phyloP scores from a whole-genome alignment of 2,888 invertebrate genomes.

The Rotaria socialis region DNA sequence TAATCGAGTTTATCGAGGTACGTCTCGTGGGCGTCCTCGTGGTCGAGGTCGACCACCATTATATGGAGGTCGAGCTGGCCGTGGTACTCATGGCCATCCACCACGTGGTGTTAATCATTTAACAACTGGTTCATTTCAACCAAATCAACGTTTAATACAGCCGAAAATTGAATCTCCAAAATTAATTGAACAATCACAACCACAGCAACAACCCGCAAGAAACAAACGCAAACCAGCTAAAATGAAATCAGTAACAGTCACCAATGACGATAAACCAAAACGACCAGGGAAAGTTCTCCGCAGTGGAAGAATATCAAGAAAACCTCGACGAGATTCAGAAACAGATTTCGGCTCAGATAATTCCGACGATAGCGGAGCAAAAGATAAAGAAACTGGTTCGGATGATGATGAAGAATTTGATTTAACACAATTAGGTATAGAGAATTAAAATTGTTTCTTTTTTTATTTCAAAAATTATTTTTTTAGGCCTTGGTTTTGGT shows the following conservation, averaged over 20 bases:
- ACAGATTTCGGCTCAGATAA: conserved; percentile 7
- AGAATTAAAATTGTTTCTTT: too few relatives aligned
- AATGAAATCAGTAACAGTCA: background rate
- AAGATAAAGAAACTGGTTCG: background rate
- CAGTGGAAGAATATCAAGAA: conserved; percentile 35
- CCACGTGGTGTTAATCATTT: conserved; percentile 37
- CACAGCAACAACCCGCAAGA: background rate
- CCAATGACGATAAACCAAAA: background rate
- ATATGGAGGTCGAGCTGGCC: background rate
- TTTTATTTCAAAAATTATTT: background rate
- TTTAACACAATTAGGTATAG: conserved; percentile 3
- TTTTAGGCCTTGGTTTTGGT: background rate
- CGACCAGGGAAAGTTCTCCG: background rate
- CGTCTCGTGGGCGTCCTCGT: background rate
- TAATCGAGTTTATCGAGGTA: conserved; percentile 22
- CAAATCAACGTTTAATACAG: conserved; percentile 1
- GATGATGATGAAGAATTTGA: conserved; percentile 36
- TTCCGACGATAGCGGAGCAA: conserved; percentile 29
- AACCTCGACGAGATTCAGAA: conserved; percentile 28
- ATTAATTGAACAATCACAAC: background rate
- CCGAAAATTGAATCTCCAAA: background rate
- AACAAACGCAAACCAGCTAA: conserved; percentile 11
- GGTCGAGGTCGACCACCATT: background rate
- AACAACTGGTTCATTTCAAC: conserved; percentile 12
- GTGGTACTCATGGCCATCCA: conserved; percentile 17